A percentile compares a stretch with the other conserved stretches of the same genome.
Evolutionary conservation across 2,797 vertebrate genomes (phyloP).

Genomic region (Babyrousa celebensis): DNA sequence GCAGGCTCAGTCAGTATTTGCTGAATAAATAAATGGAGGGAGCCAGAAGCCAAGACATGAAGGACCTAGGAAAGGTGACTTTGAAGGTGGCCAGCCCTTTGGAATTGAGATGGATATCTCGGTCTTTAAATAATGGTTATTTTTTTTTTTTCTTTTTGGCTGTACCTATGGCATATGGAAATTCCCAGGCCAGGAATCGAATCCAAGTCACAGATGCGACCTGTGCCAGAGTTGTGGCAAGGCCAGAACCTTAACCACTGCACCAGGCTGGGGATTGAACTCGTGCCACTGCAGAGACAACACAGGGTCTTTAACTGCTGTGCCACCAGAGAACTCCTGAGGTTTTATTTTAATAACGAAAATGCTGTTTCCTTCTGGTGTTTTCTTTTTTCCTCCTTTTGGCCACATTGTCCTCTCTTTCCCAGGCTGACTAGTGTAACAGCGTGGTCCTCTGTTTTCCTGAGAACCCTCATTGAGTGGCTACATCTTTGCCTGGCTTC

Average conservation of each 20-base stretch:
- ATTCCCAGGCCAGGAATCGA: too few species aligned
- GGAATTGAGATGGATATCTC: not conserved
- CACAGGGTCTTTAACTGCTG: too few species aligned
- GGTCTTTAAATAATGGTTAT: not conserved
- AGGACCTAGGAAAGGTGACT: not conserved
- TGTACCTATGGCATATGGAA: not conserved
- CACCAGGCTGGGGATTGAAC: too few species aligned
- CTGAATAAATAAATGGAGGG: not conserved
- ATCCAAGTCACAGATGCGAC: too few species aligned
- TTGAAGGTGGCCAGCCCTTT: not conserved
- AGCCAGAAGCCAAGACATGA: not conserved
- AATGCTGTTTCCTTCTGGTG: not conserved
- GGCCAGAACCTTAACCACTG: too few species aligned
- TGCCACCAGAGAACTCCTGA: too few species aligned
- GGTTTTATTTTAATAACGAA: slow-evolving; percentile 8
- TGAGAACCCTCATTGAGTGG: not conserved
- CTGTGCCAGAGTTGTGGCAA: too few species aligned
- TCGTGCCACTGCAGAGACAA: too few species aligned
- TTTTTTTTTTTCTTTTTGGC: not conserved
- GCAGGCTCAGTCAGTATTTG: not conserved
- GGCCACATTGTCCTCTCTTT: not conserved
- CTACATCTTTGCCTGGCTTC: not conserved
- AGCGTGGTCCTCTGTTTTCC: not conserved
- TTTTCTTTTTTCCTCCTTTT: not conserved
- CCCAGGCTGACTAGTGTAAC: not conserved